These are phyloP conservation scores for Anarsia innoxiella DNA, from an alignment of 2,888 invertebrate species.

Conservation along the genomic window DNA sequence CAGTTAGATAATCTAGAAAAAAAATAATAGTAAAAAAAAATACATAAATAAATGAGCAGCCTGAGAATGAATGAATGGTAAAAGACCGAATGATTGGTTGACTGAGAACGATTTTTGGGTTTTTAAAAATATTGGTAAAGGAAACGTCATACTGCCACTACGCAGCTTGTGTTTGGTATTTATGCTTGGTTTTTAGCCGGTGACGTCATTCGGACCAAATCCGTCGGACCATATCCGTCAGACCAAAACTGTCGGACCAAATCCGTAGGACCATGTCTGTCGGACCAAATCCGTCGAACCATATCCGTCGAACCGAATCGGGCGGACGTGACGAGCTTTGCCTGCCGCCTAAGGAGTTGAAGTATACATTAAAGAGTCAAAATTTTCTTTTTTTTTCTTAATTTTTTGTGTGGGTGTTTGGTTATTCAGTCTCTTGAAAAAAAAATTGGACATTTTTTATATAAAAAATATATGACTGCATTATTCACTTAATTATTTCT, in stretches of 20 bases:
- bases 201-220: slow-evolving; percentile 13
- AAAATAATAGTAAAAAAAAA: no score
- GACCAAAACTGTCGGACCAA: no score
- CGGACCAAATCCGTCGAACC: slow-evolving; percentile 4
- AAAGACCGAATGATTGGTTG: no score
- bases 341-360: slow-evolving; percentile 28
- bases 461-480: no score
- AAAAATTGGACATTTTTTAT: no score
- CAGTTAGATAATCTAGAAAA: no score
- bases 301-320: slow-evolving; percentile 8
- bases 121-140: no score
- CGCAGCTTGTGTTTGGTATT: slow-evolving; percentile 48
- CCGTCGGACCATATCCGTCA: slow-evolving; percentile 3
- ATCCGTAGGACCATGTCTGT: slow-evolving; percentile 6
- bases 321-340: slow-evolving; percentile 16
- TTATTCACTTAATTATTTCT: no score
- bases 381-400: slow-evolving; percentile 24
- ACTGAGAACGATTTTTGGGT: no score
- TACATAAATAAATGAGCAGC: no score
- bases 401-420: slow-evolving; percentile 22
- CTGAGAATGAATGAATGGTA: no score
- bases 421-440: slow-evolving; percentile 20
- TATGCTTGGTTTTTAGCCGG: slow-evolving; percentile 52
- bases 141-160: slow-evolving; percentile 40
- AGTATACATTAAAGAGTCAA: slow-evolving; percentile 33